phyloP scores from a whole-genome alignment of 2,113 vertebrate species.

The Sturnira hondurensis region DNA sequence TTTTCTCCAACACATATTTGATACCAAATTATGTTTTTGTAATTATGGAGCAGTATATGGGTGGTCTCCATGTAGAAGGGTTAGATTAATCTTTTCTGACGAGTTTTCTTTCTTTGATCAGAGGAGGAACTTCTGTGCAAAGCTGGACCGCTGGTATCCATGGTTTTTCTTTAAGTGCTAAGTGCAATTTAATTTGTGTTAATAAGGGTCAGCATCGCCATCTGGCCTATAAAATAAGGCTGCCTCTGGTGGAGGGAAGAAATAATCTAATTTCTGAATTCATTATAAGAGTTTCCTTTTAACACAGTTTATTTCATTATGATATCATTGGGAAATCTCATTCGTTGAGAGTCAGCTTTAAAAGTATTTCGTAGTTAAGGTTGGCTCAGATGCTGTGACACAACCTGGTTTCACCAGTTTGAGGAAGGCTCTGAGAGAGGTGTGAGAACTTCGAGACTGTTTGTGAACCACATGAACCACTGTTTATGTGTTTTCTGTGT shows the following conservation, averaged over 20 bases:
- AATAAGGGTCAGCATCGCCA: slow-evolving; percentile 51
- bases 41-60: neutral
- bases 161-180: slow-evolving; percentile 6
- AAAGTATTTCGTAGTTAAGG: neutral
- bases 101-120: neutral
- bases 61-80: neutral
- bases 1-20: neutral
- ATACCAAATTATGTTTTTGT: neutral
- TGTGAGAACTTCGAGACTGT: neutral
- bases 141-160: neutral
- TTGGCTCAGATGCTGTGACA: neutral
- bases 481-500: neutral
- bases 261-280: neutral
- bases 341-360: neutral
- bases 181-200: slow-evolving; percentile 53
- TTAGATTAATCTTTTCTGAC: slow-evolving; percentile 20
- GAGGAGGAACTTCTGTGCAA: neutral
- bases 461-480: too few relatives aligned
- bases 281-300: neutral
- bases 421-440: neutral
- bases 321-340: neutral
- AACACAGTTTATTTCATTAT: slow-evolving; percentile 16
- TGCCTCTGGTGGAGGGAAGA: slow-evolving; percentile 5
- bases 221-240: slow-evolving; percentile 37
- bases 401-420: neutral